A percentile compares a stretch with the other conserved stretches of the same genome.
Evolutionary conservation across 2,797 vertebrate genomes (phyloP).

Genomic region (Bovichtus variegatus): DNA sequence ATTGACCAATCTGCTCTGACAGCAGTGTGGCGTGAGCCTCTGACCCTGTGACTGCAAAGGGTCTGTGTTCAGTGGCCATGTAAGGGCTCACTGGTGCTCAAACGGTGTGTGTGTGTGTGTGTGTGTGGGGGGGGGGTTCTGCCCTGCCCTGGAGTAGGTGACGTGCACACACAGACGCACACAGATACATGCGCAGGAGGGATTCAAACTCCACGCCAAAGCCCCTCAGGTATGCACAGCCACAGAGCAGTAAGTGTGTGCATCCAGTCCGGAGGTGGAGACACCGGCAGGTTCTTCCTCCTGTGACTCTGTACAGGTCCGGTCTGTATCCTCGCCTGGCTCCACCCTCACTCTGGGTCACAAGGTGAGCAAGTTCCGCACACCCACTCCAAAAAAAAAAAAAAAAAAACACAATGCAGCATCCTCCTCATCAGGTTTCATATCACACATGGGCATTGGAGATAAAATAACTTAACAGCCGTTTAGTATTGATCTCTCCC

Average conservation of each 20-base stretch:
- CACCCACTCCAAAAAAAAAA: conserved; percentile 12
- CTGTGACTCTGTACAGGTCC: conserved; percentile 46
- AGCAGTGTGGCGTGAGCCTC: conserved; percentile 78
- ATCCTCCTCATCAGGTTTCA: not conserved
- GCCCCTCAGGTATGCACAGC: conserved; percentile 68
- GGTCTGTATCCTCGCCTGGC: conserved; percentile 40
- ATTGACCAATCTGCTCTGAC: conserved; percentile 82
- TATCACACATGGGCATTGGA: conserved; percentile 1
- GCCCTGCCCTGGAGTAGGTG: conserved; percentile 70
- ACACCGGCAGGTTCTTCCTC: conserved; percentile 60
- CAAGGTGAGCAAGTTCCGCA: conserved; percentile 64
- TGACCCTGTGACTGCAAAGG: conserved; percentile 81
- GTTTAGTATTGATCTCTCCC: conserved; percentile 21
- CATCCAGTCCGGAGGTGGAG: conserved; percentile 64
- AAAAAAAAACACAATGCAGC: conserved; percentile 5
- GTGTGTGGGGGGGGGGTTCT: conserved; percentile 43
- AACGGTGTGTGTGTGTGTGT: conserved; percentile 40
- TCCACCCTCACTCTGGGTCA: conserved; percentile 47
- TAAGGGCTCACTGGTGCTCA: conserved; percentile 78
- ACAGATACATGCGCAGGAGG: conserved; percentile 21
- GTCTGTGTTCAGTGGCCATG: conserved; percentile 81
- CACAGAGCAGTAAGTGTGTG: conserved; percentile 74
- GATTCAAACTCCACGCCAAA: conserved; percentile 50
- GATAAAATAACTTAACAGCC: conserved; percentile 5
- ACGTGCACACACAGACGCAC: conserved; percentile 32